A percentile compares a stretch with the other conserved stretches of the same genome.
Conservation (phyloP, 2,797 vertebrate genomes). For the Phrynocephalus forsythii region DNA sequence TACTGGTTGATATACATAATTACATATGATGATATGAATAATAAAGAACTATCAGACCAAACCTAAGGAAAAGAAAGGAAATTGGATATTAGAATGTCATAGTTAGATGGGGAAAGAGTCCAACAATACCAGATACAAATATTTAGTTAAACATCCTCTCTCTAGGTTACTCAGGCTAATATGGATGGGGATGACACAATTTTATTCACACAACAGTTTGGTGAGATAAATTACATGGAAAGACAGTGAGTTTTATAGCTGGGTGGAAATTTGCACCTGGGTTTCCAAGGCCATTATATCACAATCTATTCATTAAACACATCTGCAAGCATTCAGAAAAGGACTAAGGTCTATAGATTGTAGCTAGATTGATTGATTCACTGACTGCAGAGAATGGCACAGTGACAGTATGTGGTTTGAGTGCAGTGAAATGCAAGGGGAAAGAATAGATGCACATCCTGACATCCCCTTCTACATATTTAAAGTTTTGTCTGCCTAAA, state of each 20-base stretch:
- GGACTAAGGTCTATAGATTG: not conserved
- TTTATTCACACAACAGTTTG: not conserved
- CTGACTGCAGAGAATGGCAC: not conserved
- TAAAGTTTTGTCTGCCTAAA: not conserved
- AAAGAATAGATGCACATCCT: not conserved
- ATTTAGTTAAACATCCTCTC: not conserved
- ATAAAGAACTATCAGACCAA: constrained; percentile 1
- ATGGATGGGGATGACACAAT: not conserved
- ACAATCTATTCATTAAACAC: not conserved
- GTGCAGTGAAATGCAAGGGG: not conserved
- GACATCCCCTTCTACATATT: not conserved
- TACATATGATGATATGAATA: not conserved
- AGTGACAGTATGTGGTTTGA: not conserved
- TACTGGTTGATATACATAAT: constrained; percentile 9
- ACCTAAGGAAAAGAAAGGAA: not conserved
- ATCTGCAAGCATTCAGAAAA: not conserved
- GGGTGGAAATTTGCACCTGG: not conserved
- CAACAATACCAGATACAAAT: constrained; percentile 18
- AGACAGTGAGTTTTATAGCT: not conserved
- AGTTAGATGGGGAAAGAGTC: not conserved
- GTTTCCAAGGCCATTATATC: not conserved
- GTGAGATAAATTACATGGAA: not conserved
- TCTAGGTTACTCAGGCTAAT: not conserved
- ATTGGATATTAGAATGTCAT: not conserved
- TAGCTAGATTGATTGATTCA: not conserved